Conservation (phyloP, 2,888 invertebrate species). For the Ennomos erosarius region DNA sequence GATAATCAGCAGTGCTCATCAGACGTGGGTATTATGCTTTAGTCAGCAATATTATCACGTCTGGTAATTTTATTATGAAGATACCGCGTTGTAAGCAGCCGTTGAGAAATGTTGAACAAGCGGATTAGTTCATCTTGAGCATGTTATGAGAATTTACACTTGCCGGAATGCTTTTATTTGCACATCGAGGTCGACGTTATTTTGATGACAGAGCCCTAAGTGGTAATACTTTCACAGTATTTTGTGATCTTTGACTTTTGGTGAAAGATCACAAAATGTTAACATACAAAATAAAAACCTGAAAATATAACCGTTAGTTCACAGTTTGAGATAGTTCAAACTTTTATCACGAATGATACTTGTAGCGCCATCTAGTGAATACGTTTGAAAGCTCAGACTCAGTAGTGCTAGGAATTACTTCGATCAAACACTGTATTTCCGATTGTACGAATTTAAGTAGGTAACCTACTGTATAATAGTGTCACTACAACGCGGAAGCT, state of each 20-base stretch:
- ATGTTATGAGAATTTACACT: slow-evolving; percentile 21
- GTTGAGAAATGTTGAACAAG: slow-evolving; percentile 20
- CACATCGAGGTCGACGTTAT: slow-evolving; percentile 17
- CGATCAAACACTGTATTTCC: no score
- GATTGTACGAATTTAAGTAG: no score
- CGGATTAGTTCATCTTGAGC: slow-evolving; percentile 30
- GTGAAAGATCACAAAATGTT: no score
- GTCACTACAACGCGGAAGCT: no score
- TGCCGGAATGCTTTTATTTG: slow-evolving; percentile 12
- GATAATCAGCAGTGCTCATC: slow-evolving; percentile 26
- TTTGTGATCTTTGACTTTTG: slow-evolving; percentile 6
- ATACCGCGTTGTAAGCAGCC: slow-evolving; percentile 7
- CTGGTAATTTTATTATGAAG: slow-evolving; percentile 17
- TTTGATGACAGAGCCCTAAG: slow-evolving; percentile 16
- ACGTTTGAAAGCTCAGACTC: no score
- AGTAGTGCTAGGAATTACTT: no score
- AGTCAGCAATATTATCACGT: slow-evolving; percentile 23
- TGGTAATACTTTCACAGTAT: slow-evolving; percentile 7
- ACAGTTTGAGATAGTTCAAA: no score
- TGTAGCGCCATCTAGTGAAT: no score
- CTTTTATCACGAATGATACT: no score
- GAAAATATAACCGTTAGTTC: no score
- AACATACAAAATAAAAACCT: no score
- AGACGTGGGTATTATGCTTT: slow-evolving; percentile 10
- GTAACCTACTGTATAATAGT: no score